Conservation (phyloP, 2,113 vertebrate species). For the Prunella himalayana region DNA sequence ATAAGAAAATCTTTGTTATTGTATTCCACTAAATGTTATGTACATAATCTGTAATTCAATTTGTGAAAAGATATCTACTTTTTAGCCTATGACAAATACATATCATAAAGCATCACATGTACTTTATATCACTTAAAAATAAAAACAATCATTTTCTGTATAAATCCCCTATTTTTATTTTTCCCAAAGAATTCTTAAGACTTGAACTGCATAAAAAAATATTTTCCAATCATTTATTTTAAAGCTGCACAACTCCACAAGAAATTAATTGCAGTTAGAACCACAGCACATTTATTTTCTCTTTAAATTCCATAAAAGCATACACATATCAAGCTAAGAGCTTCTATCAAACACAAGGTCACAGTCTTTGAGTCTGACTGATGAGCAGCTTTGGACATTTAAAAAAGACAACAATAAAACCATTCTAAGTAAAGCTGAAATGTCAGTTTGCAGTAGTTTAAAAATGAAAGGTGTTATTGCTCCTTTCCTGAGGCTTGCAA, state of each 20-base stretch:
- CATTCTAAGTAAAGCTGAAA: neutral
- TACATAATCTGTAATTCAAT: neutral
- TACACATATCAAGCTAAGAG: neutral
- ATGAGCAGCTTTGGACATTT: neutral
- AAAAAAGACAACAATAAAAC: neutral
- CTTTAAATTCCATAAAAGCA: neutral
- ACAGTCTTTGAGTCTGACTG: neutral
- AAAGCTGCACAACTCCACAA: neutral
- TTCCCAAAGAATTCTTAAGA: neutral
- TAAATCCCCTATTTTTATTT: neutral
- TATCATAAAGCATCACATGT: neutral
- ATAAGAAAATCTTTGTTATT: neutral
- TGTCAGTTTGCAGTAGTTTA: neutral
- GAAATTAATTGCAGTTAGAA: neutral
- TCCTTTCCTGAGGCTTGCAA: neutral
- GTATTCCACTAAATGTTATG: neutral
- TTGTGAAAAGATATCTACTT: neutral
- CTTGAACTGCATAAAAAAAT: neutral
- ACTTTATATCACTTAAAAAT: neutral
- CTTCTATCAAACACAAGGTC: neutral
- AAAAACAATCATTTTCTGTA: fast-evolving
- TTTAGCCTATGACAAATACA: neutral
- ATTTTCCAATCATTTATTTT: neutral
- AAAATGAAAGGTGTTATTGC: neutral
- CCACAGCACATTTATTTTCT: neutral